These are phyloP conservation scores for Julus scanicus DNA, from an alignment of 2,888 invertebrate species.

Conservation along the genomic window DNA sequence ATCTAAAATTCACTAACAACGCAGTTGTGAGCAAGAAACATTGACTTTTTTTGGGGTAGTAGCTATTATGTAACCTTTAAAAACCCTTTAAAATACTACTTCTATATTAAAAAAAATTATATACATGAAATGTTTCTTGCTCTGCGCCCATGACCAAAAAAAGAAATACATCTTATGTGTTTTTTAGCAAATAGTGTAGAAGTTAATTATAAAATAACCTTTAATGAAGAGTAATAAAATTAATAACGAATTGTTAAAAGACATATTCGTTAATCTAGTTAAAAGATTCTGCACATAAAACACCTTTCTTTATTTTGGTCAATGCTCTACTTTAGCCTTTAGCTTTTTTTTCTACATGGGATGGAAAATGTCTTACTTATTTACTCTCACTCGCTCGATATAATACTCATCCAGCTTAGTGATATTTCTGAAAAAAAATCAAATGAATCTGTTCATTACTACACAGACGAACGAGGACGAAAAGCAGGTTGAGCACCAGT, in stretches of 20 bases:
- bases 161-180: background rate
- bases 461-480: background rate
- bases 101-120: too few species aligned
- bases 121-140: background rate
- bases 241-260: too few species aligned
- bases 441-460: conserved; percentile 32
- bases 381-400: conserved; percentile 86
- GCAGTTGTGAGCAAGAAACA: conserved; percentile 20
- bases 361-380: conserved; percentile 75
- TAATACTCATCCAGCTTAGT: conserved; percentile 84
- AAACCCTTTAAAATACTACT: background rate
- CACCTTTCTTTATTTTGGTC: background rate
- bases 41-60: background rate
- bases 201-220: too few species aligned
- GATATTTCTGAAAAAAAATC: conserved; percentile 69
- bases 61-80: too few species aligned
- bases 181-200: background rate
- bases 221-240: too few species aligned
- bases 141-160: background rate
- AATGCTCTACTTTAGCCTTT: conserved; percentile 2
- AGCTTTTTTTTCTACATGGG: background rate
- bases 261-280: background rate
- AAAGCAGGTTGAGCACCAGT: too few species aligned
- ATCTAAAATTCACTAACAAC: background rate
- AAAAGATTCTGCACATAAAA: background rate